Conservation (phyloP, 2,888 invertebrate genomes). For the Hylaea fasciaria region DNA sequence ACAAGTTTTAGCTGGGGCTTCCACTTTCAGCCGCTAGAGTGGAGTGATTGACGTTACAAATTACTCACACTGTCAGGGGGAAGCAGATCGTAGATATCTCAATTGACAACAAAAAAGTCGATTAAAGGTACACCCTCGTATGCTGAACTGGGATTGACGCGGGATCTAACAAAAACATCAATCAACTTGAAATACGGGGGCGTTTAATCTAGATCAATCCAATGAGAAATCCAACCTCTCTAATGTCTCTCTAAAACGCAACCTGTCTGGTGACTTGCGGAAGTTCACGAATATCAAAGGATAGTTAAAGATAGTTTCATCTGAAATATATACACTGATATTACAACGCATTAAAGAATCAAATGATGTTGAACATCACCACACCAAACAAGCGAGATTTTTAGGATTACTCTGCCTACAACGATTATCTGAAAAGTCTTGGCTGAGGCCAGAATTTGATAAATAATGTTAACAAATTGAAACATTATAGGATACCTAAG, state of each 20-base stretch:
- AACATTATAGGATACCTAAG: background rate
- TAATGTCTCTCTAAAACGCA: too few relatives aligned
- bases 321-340: too few relatives aligned
- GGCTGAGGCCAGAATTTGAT: too few relatives aligned
- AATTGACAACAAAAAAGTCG: conserved; percentile 51
- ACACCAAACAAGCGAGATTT: too few relatives aligned
- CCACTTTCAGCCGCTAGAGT: conserved; percentile 27
- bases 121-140: conserved; percentile 26
- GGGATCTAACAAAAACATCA: conserved; percentile 30
- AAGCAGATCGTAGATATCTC: conserved; percentile 49
- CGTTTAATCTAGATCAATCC: conserved; percentile 10
- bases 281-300: too few relatives aligned
- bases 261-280: too few relatives aligned
- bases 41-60: conserved; percentile 61
- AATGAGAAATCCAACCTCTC: background rate
- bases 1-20: conserved; percentile 6
- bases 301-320: too few relatives aligned
- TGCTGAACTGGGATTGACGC: conserved; percentile 31
- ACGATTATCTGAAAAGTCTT: too few relatives aligned
- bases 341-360: too few relatives aligned
- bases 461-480: too few relatives aligned
- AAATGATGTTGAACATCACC: too few relatives aligned
- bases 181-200: conserved; percentile 21
- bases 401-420: too few relatives aligned
- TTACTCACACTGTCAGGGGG: conserved; percentile 58